Conservation (phyloP, 2,888 invertebrate species). For the Coelinius sp. region DNA sequence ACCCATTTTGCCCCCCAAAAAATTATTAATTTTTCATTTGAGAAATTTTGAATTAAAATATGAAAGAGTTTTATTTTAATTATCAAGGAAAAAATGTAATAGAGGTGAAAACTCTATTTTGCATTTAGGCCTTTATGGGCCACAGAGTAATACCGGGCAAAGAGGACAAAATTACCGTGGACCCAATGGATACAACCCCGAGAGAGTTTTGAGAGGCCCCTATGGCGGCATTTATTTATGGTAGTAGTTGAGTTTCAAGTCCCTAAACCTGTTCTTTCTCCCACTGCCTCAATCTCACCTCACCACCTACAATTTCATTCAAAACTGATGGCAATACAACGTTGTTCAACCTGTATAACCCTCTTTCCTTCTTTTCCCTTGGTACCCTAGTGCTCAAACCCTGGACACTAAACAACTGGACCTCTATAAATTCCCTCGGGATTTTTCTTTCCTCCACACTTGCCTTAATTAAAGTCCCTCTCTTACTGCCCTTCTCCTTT, state of each 20-base stretch:
- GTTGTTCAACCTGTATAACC: constrained; percentile 1
- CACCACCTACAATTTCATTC: constrained; percentile 21
- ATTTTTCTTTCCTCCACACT: constrained; percentile 70
- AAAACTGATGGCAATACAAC: constrained; percentile 24
- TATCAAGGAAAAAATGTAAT: constrained; percentile 57
- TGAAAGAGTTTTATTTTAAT: background rate
- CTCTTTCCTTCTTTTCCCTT: constrained; percentile 40
- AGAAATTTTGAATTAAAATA: background rate
- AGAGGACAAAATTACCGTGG: constrained; percentile 59
- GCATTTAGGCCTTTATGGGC: constrained; percentile 62
- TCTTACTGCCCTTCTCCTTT: constrained; percentile 44
- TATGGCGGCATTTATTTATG: constrained; percentile 1
- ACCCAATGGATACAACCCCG: constrained; percentile 33
- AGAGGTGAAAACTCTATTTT: constrained; percentile 58
- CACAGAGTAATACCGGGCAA: constrained; percentile 53
- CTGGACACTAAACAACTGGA: constrained; percentile 45
- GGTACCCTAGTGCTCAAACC: constrained; percentile 39
- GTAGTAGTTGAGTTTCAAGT: constrained; percentile 9
- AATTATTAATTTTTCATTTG: no score
- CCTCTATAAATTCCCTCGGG: constrained; percentile 69
- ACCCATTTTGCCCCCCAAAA: no score
- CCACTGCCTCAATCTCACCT: constrained; percentile 8
- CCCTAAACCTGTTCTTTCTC: constrained; percentile 28
- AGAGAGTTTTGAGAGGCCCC: constrained; percentile 1
- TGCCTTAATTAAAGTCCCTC: constrained; percentile 69